Evolutionary conservation across 2,888 invertebrate genomes (phyloP), one percentile per base, ranked within the genome.

Genomic region (Lochmaea crataegi): DNA sequence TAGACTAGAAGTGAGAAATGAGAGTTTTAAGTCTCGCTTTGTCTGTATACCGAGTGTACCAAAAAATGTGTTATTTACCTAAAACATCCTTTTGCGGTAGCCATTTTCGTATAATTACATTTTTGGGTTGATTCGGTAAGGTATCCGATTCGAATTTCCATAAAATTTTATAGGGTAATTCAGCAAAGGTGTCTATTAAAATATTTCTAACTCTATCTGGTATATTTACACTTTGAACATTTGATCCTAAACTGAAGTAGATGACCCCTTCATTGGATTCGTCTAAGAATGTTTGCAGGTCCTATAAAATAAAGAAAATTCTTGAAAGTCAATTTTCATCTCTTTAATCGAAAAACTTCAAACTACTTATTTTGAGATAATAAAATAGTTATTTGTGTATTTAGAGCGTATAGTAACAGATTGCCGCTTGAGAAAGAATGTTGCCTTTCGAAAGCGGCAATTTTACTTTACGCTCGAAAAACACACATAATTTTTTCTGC

Each of bases 81-180:
- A 88, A 80, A 67, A 88, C 79, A 75, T 87, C 87, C 74, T 87
- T 85, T 78, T 89, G 89, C 0, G 88, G 88, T 22, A 88, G 79
- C 89, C 88, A 89, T 76, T 87, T 87, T 32, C 77, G 79, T 14
- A 86, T 82, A 72, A 85, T 82, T 1, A 89, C 84, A 79, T 87
- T 87, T 48, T 82, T 75, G 7, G 87, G 85, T 78, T 85, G 81
- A 48, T 83, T 82, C 12, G 84, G 83, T 42, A 87, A 73, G 45
- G 81, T 72, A 45, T 84, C 84, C 0, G 82, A 80, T 76, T 88
- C 88, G 83, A 85, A 88, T 80, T 88, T 88, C 87, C 87, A 88
- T 9, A 88, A 76, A 38, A 88, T 81, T 74, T 82, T 85, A 68
- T 87, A 86, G 3, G 87, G 86, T 53, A 88, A 71, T 71, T 85